Evolutionary conservation across 2,797 vertebrate genomes (phyloP), one percentile per base, ranked within the genome.

Genomic region (Muraenolepis orangiensis): DNA sequence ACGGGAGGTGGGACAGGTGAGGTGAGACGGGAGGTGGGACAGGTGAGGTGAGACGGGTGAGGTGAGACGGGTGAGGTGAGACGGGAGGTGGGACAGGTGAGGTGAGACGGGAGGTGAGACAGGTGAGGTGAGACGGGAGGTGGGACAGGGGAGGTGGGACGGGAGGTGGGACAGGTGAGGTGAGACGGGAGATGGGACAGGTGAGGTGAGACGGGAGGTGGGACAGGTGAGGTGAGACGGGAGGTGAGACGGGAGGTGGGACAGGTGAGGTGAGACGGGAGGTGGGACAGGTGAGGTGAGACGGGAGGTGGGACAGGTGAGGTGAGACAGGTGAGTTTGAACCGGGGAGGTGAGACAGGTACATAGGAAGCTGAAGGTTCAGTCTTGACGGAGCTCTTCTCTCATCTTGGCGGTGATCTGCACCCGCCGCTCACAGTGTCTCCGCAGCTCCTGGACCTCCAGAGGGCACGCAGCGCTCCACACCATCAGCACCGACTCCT

Each of bases 401-500:
- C 92, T 96, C 94, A 98, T 94, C 85, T 91, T 95, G 83, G 92
- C 92, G 70, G 95, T 91, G 66, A 97, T 90, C 81, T 95, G 94
- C 79, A 93, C 89, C 86, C 98, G 95, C 76, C 93, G 91, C 89
- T 96, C 94, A 79, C 90, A 92, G 80, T 98, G 96, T 78, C 94
- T 95, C 76, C 88, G 95, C 90, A 99, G 90, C 81, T 97, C 96
- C 86, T 94, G 95, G 46, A 96, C 93, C 93, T 99, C 97, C 74
- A 94, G 92, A 6, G 96, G 92, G 84, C 98, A 88, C 71, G 92
- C 92, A 80, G 94, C 90, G 80, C 93, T 96, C 96, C 97, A 98
- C 75, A 95, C 85, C 80, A 93, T 95, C 84, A 99, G 87, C 7
- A 95, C 95, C 12, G 95, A 95, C 28, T 95, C 93, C 98, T 61